These are phyloP conservation scores for Cirrhinus mrigala DNA, from an alignment of 2,797 vertebrate genomes.

Conservation along the genomic window DNA sequence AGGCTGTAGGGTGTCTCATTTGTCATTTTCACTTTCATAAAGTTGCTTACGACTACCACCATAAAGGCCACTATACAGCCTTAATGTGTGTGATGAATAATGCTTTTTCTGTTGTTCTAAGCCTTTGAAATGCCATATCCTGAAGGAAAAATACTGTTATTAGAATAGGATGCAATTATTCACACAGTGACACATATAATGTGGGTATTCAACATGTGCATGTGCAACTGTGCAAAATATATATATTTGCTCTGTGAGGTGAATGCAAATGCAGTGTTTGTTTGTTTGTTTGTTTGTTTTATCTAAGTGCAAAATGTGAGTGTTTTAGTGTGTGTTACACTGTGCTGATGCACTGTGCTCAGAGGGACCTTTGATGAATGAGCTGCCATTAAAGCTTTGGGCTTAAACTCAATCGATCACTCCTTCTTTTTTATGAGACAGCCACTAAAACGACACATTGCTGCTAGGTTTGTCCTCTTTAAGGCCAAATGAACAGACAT, in stretches of 20 bases:
- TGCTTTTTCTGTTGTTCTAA: not conserved
- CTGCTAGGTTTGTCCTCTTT: not conserved
- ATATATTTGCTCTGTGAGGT: too few species aligned
- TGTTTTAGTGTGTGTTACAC: slow-evolving; percentile 1
- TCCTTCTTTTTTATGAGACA: not conserved
- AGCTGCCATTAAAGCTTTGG: slow-evolving; percentile 44
- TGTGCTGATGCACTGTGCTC: slow-evolving; percentile 11
- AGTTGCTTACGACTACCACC: not conserved
- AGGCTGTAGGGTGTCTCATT: not conserved
- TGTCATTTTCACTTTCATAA: not conserved
- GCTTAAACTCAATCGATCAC: slow-evolving; percentile 36
- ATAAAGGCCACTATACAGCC: not conserved
- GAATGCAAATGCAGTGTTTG: not conserved
- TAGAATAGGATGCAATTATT: not conserved
- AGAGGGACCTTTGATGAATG: slow-evolving; percentile 48
- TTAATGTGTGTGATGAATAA: not conserved
- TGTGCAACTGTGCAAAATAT: not conserved
- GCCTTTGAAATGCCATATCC: not conserved
- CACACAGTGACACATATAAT: not conserved
- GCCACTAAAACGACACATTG: not conserved
- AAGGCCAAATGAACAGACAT: not conserved
- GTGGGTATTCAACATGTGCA: not conserved
- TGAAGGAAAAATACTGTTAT: not conserved
- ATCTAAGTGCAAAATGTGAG: not conserved
- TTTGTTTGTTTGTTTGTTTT: not conserved